Conservation (phyloP, 2,113 vertebrate species). For the Rafetus swinhoei region DNA sequence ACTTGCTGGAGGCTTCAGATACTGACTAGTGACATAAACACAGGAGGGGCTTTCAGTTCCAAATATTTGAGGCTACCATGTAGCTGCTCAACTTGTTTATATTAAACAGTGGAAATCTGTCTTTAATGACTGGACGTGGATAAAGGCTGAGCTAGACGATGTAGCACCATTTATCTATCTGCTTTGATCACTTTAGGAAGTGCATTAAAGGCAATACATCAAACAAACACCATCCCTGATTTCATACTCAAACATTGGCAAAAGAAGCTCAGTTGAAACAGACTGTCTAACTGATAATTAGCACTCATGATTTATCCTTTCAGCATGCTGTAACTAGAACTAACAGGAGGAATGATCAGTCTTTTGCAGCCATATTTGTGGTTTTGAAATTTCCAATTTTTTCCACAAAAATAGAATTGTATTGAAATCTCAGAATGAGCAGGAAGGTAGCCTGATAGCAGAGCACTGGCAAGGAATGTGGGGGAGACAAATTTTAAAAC, state of each 20-base stretch:
- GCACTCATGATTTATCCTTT: background rate
- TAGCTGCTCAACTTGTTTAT: background rate
- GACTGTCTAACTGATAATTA: constrained; percentile 46
- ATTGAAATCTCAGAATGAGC: background rate
- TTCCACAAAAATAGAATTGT: background rate
- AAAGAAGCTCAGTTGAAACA: background rate
- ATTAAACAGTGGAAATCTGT: constrained; percentile 8
- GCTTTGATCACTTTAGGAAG: constrained; percentile 36
- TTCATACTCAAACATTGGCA: background rate
- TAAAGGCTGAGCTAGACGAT: constrained; percentile 4
- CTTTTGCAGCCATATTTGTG: background rate
- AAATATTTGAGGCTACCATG: background rate
- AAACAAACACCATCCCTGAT: constrained; percentile 31
- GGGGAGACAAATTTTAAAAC: background rate
- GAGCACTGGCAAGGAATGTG: background rate
- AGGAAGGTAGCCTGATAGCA: background rate
- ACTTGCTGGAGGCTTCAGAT: constrained; percentile 19
- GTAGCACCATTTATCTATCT: constrained; percentile 10
- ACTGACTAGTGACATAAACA: background rate
- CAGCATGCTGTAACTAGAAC: background rate
- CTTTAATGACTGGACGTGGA: background rate
- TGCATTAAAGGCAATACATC: constrained; percentile 31
- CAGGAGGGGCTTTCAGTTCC: background rate
- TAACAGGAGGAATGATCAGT: background rate
- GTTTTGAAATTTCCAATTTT: background rate